Conservation (phyloP, 2,888 invertebrate genomes). For the Cantharis rufa region DNA sequence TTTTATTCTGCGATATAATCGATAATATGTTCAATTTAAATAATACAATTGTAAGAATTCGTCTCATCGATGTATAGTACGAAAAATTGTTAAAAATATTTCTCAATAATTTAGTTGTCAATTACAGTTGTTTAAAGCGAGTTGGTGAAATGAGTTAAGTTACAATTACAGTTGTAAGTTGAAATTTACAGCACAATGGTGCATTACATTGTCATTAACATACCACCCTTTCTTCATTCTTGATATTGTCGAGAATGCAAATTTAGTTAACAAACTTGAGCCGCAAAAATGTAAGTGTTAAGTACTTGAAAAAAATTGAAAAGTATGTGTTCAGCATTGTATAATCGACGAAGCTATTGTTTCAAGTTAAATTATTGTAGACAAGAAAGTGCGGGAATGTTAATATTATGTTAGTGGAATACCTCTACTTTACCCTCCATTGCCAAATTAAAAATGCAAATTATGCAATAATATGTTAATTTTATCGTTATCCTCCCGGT, state of each 20-base stretch:
- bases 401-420: constrained; percentile 39
- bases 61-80: not conserved
- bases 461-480: constrained; percentile 41
- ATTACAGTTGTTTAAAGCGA: not conserved
- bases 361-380: constrained; percentile 41
- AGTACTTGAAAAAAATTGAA: constrained; percentile 35
- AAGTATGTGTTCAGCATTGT: constrained; percentile 40
- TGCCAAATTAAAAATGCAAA: constrained; percentile 39
- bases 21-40: no score
- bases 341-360: constrained; percentile 42
- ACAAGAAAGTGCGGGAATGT: constrained; percentile 39
- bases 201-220: constrained; percentile 45
- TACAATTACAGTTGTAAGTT: constrained; percentile 40
- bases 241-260: not conserved
- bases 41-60: not conserved
- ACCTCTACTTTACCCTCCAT: constrained; percentile 27
- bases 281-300: constrained; percentile 34
- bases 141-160: constrained; percentile 19
- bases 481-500: constrained; percentile 28
- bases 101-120: not conserved
- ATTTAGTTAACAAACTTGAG: constrained; percentile 30
- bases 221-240: constrained; percentile 37
- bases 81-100: not conserved
- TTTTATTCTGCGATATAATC: no score
- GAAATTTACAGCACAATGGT: constrained; percentile 32